Percentiles rank a stretch among this genome's conserved stretches.
Conservation (phyloP, 92 coral and sea anemone species). For the Blastomussa wellsi region DNA sequence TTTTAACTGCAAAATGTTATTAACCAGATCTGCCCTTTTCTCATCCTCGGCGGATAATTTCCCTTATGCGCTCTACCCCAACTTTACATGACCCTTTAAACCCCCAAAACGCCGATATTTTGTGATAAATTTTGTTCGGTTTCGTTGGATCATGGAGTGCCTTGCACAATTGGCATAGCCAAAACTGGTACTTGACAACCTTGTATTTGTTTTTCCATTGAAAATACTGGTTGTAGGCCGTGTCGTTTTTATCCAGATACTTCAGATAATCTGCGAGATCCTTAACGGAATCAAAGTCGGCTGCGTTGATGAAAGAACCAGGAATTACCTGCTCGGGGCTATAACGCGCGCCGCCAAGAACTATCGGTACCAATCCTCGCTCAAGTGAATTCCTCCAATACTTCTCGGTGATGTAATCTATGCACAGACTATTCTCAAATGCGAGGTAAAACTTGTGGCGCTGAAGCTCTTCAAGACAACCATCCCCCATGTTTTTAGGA, state of each 20-base stretch:
- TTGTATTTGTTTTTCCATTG: conserved; percentile 45
- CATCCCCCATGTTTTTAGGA: conserved; percentile 7
- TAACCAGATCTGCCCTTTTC: too few species aligned
- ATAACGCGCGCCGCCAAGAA: conserved; percentile 42
- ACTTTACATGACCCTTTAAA: too few species aligned
- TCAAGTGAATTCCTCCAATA: conserved; percentile 50
- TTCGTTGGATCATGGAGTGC: conserved; percentile 46
- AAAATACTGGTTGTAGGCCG: conserved; percentile 61
- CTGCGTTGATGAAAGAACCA: conserved; percentile 28
- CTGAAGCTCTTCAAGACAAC: conserved; percentile 10
- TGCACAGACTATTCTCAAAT: conserved; percentile 23
- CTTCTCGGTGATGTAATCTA: conserved; percentile 60
- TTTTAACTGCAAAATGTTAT: too few species aligned
- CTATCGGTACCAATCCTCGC: conserved; percentile 45
- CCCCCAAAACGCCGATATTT: conserved; percentile 33
- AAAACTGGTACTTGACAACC: conserved; percentile 29
- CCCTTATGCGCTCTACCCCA: too few species aligned
- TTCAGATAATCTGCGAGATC: conserved; percentile 43
- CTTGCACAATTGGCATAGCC: conserved; percentile 53
- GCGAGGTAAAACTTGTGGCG: conserved; percentile 26
- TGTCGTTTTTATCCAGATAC: conserved; percentile 51
- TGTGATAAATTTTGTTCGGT: conserved; percentile 31
- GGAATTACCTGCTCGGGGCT: conserved; percentile 7
- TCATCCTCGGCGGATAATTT: too few species aligned
- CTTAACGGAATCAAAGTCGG: conserved; percentile 46